Evolutionary conservation across 1,140 invertebrate genomes (phyloP).

Genomic region (Pseudomyrmex pallidus): DNA sequence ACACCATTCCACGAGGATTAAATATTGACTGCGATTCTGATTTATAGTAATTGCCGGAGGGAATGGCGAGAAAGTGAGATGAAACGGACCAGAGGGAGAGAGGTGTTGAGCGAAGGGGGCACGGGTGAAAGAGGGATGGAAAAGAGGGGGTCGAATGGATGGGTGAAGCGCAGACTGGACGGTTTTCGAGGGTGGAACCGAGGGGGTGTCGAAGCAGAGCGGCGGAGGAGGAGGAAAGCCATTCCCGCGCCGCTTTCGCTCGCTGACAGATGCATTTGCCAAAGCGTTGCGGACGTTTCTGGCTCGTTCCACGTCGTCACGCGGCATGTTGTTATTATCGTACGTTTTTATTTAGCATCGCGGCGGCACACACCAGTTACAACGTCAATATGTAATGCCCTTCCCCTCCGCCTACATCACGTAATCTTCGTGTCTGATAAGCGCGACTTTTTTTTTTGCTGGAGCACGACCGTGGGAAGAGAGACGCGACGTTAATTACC

Average conservation of each 20-base stretch:
- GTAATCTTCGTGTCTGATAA: slow-evolving; percentile 59
- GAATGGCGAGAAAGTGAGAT: slow-evolving; percentile 69
- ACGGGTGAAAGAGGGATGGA: slow-evolving; percentile 46
- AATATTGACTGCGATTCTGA: slow-evolving; percentile 85
- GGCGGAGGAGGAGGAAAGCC: slow-evolving; percentile 73
- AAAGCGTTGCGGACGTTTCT: slow-evolving; percentile 77
- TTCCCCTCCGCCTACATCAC: background rate
- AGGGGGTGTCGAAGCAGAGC: slow-evolving; percentile 31
- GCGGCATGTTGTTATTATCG: slow-evolving; percentile 74
- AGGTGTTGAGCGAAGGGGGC: slow-evolving; percentile 54
- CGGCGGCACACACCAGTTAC: slow-evolving; percentile 45
- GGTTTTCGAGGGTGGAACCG: slow-evolving; percentile 62
- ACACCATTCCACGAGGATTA: slow-evolving; percentile 83
- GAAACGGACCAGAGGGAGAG: slow-evolving; percentile 60
- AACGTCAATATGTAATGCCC: slow-evolving; percentile 44
- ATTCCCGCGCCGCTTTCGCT: slow-evolving; percentile 79
- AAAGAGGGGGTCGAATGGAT: slow-evolving; percentile 65
- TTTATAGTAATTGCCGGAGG: slow-evolving; percentile 84
- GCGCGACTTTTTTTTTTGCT: slow-evolving; percentile 33
- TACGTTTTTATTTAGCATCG: slow-evolving; percentile 75
- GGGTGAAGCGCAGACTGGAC: slow-evolving; percentile 66
- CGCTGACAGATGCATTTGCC: slow-evolving; percentile 82
- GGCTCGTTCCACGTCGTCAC: slow-evolving; percentile 72
- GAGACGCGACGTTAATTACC: background rate
- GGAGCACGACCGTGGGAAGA: background rate